Conservation (phyloP, 2,888 invertebrate species). For the Rotaria sp. region DNA sequence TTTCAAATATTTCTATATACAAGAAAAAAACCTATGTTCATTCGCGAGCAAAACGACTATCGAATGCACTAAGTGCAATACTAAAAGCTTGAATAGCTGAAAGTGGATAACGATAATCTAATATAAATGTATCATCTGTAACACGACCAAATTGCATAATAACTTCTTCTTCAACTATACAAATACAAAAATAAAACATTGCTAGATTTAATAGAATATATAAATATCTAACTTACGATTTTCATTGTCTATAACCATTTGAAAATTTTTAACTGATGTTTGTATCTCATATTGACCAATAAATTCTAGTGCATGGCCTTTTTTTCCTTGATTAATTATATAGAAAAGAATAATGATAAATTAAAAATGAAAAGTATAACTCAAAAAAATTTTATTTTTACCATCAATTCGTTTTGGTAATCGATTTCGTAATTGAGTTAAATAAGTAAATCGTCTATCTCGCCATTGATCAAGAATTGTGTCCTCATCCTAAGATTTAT, state of each 20-base stretch:
- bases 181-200: background rate
- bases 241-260: background rate
- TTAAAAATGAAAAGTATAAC: background rate
- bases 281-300: background rate
- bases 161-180: background rate
- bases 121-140: background rate
- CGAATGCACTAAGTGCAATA: slow-evolving; percentile 94
- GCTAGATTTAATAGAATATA: background rate
- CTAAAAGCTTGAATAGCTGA: slow-evolving; percentile 91
- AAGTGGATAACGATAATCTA: slow-evolving; percentile 71
- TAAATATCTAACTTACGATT: background rate
- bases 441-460: background rate
- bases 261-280: background rate
- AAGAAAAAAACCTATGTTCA: too few species aligned
- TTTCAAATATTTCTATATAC: too few species aligned
- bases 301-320: background rate
- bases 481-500: background rate
- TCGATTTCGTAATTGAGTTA: background rate
- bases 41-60: slow-evolving; percentile 96
- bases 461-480: background rate
- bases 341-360: background rate
- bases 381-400: background rate
- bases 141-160: background rate
- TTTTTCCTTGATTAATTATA: background rate
- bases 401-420: background rate